Base-by-base conservation (phyloP, 2,888 invertebrate species). In the Gastracanthus pulcherrimus region DNA sequence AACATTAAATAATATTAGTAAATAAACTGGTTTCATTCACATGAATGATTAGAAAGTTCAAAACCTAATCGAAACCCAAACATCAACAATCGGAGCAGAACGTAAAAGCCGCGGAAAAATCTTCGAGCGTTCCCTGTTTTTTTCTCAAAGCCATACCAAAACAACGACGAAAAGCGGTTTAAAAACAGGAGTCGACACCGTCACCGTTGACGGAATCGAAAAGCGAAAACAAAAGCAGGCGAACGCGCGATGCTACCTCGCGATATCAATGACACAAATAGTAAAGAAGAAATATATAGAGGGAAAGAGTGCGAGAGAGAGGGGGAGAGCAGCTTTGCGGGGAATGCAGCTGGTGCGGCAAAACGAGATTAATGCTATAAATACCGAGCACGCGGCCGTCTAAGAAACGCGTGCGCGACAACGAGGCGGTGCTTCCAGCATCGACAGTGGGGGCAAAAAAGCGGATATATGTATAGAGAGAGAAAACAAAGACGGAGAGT, bases 281-380 rank as follows among this genome's bases (percentile, higher is more conserved):
- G 19, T 41, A 5, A 45, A n/a, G n/a, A 31, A 41, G 23, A 26
- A 58, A 16, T n/a, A n/a, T n/a, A 26, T 48, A 31, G 64, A 62
- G 82, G 66, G 81, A 62, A 34, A 41, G n/a, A 11, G 23, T 1
- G 62, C 4, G 66, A n/a, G 26, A 9, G 69, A 6, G 34, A 26
- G 19, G 9, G 48, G 62, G 13, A 6, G n/a, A 11, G 11, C 26
- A 64, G 86, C 85, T 87, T 88, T 87, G 88, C 87, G 85, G 87
- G 83, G 88, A 88, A 87, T 90, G 90, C 89, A 89, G 90, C 89
- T 89, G 89, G 86, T 23, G 66, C 48, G 83, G 86, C 87, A 87
- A 88, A 90, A 89, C 89, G 88, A 89, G 89, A 90, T 90, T 90
- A 90, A 89, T 88, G 88, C 90, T 90, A 90, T 90, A 90, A 77